Base-by-base conservation (phyloP, 1,140 invertebrate genomes). In the Bombus difficillimus region DNA sequence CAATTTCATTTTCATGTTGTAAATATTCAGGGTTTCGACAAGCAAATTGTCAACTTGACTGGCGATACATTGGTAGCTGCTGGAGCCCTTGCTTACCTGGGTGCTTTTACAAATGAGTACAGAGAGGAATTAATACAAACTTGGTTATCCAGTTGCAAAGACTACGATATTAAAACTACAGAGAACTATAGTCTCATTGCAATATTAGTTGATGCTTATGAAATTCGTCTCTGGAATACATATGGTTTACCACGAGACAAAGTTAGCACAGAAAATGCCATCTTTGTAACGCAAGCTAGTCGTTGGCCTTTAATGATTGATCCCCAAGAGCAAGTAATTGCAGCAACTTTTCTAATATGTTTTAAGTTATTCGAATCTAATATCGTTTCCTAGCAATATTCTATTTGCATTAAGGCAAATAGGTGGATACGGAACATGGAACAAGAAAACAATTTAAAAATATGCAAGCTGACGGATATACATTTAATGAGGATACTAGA, bases 241-340 rank as follows among this genome's bases (percentile, higher is more conserved):
- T 97, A 97, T 90, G 98, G 98, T 3, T 93, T 98, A 41, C 98
- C 98, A 1, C 96, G 97, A 89, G 98, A 99, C 93, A 96, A 96
- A 53, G 96, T 98, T 28, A 98, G 98, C 15, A 98, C 97, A 1
- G 98, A 98, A 94, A 99, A 98, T 94, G 98, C 97, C 3, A 97
- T 98, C 71, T 95, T 98, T 57, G 98, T 98, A 0, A 98, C 97
- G 0, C 96, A 97, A 71, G 97, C 97, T 0, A 95, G 96, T 39
- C 96, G 97, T 32, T 98, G 98, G 98, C 97, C 98, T 0, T 95
- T 98, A 2, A 98, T 98, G 96, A 98, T 98, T 85, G 98, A 98
- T 95, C 98, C 98, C 0, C 98, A 98, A 93, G 98, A 98, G 94
- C 98, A 98, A 95, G 97, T 97, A 87, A 89, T 43, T 64, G 37